Percentiles rank a stretch among this genome's conserved stretches.
These are phyloP conservation scores for Phainopepla nitens DNA, from an alignment of 2,113 vertebrate species.

Conservation along the genomic window DNA sequence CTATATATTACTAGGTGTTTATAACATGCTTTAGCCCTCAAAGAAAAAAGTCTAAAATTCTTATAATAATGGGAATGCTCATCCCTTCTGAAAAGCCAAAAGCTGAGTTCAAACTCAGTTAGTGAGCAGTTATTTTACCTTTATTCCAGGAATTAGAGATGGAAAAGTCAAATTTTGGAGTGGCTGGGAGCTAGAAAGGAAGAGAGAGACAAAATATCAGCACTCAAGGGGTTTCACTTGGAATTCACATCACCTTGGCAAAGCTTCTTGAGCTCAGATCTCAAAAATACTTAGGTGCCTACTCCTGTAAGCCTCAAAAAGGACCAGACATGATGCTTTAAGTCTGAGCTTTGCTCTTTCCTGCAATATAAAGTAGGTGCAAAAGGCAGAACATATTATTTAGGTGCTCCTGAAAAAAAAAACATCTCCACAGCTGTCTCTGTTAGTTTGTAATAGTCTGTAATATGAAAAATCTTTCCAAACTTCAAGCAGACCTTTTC, in stretches of 20 bases:
- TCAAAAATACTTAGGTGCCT: not conserved
- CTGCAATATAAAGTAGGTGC: not conserved
- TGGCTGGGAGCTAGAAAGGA: slow-evolving; percentile 78
- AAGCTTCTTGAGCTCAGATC: not conserved
- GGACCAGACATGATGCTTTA: not conserved
- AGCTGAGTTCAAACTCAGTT: not conserved
- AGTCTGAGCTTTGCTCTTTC: not conserved
- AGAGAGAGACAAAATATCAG: not conserved
- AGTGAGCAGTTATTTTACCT: slow-evolving; percentile 71
- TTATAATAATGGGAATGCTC: not conserved
- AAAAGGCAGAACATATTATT: not conserved
- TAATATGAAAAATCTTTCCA: not conserved
- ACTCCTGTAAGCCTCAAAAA: not conserved
- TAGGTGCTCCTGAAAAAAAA: not conserved
- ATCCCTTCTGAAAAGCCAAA: not conserved
- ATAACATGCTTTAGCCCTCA: not conserved
- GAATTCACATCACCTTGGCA: not conserved
- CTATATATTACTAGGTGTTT: not conserved
- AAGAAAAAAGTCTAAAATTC: not conserved
- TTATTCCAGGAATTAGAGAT: slow-evolving; percentile 84
- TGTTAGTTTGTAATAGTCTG: not conserved
- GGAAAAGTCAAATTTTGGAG: slow-evolving; percentile 84
- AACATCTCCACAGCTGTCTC: not conserved
- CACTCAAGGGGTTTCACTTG: not conserved
- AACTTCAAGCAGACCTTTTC: not conserved